Evolutionary conservation across 1,140 invertebrate genomes (phyloP).

Genomic region (Sogatella furcifera): DNA sequence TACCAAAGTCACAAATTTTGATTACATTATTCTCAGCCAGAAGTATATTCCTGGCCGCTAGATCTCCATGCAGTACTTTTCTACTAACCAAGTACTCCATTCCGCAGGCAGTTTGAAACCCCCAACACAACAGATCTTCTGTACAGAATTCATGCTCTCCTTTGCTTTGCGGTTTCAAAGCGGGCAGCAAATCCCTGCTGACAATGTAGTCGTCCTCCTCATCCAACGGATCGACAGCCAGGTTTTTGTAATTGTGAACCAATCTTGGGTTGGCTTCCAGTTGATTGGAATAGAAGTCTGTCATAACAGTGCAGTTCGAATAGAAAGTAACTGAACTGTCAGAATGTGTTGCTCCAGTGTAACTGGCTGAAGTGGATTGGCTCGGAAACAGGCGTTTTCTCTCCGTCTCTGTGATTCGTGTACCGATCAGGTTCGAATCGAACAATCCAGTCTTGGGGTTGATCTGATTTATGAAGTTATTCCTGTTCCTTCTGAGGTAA

Average conservation of each 20-base stretch:
- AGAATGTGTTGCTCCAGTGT: no score
- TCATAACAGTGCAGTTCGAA: no score
- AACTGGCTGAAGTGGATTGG: no score
- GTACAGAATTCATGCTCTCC: conserved; percentile 67
- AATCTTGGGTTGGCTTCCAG: no score
- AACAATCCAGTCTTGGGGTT: conserved; percentile 50
- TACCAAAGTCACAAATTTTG: conserved; percentile 62
- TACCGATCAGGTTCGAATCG: conserved; percentile 31
- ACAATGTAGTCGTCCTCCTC: no score
- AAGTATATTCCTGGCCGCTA: conserved; percentile 59
- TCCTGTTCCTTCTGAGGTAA: conserved; percentile 65
- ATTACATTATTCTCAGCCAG: conserved; percentile 47
- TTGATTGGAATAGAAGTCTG: no score
- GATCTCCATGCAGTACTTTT: conserved; percentile 46
- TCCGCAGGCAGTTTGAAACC: conserved; percentile 86
- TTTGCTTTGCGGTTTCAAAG: conserved; percentile 56
- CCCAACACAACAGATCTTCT: conserved; percentile 80
- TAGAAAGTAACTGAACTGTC: no score
- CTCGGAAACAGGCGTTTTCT: no score
- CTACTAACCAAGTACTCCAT: conserved; percentile 89
- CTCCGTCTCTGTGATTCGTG: not conserved
- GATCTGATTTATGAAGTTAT: conserved; percentile 71
- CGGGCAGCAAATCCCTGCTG: conserved; percentile 25
- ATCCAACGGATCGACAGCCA: no score
- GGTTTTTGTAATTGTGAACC: no score